Base-by-base conservation (phyloP, 2,113 vertebrate genomes). In the Trogon surrucura region DNA sequence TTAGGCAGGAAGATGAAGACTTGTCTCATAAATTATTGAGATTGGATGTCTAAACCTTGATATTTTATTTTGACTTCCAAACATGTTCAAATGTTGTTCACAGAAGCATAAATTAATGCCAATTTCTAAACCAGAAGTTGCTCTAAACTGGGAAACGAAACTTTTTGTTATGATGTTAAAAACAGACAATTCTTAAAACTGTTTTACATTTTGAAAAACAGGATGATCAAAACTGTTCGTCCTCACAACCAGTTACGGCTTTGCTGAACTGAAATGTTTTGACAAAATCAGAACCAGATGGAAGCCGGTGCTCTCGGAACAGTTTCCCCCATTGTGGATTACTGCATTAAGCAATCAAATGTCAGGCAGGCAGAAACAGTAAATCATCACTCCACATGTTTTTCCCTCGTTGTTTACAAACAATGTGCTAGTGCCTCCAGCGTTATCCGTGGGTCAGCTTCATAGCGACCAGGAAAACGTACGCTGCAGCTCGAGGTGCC, bases 151-250 rank as follows among this genome's bases (percentile, higher is more conserved):
- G 91, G 95, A 97, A 88, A 74, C 16, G 64, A 91, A 97, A 96
- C 85, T 96, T 96, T 72, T 88, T 95, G 82, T 96, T 95, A 77
- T 91, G 85, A 88, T 91, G 75, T 88, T 97, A 93, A 88, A 95
- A 95, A 57, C 85, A 97, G 95, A 77, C 67, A 93, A 94, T 85
- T 60, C 95, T 77, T 90, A 58, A 94, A 94, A 85, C 79, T 94
- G 89, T 82, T 96, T 87, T 77, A 88, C 91, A 92, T 91, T 83
- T 79, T 89, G 87, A 91, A 91, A 85, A 91, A 77, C 56, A 83
- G 90, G 85, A 78, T 85, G 79, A 93, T 95, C 91, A 94, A 95
- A 96, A 96, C 96, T 95, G 79, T 91, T 93, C 93, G 19, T 85
- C 82, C 90, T 56, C 91, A 70, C 94, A 88, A 92, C 70, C 85